phyloP scores from a whole-genome alignment of 2,113 vertebrate genomes.

The Colossoma macropomum region DNA sequence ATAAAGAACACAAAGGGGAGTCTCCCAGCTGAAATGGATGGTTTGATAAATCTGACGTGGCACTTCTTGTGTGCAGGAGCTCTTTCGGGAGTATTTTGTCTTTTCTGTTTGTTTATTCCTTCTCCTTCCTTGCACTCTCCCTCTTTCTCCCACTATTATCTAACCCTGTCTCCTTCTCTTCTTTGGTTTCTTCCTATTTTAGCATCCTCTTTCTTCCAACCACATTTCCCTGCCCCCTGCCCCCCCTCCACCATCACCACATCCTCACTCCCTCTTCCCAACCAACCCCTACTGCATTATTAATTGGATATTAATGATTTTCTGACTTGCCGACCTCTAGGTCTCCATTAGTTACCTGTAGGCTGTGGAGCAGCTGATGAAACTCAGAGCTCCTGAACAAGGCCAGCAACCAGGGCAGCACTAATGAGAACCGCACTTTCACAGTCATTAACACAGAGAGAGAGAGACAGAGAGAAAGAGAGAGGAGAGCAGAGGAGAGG shows the following conservation, averaged over 20 bases:
- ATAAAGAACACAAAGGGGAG: background rate
- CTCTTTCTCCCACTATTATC: constrained; percentile 4
- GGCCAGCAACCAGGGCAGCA: constrained; percentile 46
- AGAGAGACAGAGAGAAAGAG: constrained; percentile 1
- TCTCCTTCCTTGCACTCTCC: background rate
- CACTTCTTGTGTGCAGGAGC: background rate
- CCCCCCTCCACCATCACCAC: constrained; percentile 21
- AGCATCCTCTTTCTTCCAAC: constrained; percentile 4
- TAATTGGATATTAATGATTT: constrained; percentile 72
- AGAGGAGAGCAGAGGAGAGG: background rate
- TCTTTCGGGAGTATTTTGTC: constrained; percentile 2
- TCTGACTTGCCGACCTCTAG: constrained; percentile 67
- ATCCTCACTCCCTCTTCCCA: constrained; percentile 24
- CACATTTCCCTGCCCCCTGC: constrained; percentile 13
- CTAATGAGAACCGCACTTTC: constrained; percentile 63
- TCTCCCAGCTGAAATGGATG: background rate
- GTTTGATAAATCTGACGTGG: background rate
- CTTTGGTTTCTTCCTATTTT: constrained; percentile 23
- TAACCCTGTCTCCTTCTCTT: constrained; percentile 5
- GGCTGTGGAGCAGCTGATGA: constrained; percentile 60
- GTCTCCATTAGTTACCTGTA: constrained; percentile 65
- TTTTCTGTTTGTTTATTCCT: constrained; percentile 13
- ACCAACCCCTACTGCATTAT: constrained; percentile 63
- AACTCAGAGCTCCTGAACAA: constrained; percentile 53
- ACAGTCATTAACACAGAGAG: constrained; percentile 54